These are phyloP conservation scores for Dascyllus trimaculatus DNA, from an alignment of 2,113 vertebrate genomes.

Conservation along the genomic window DNA sequence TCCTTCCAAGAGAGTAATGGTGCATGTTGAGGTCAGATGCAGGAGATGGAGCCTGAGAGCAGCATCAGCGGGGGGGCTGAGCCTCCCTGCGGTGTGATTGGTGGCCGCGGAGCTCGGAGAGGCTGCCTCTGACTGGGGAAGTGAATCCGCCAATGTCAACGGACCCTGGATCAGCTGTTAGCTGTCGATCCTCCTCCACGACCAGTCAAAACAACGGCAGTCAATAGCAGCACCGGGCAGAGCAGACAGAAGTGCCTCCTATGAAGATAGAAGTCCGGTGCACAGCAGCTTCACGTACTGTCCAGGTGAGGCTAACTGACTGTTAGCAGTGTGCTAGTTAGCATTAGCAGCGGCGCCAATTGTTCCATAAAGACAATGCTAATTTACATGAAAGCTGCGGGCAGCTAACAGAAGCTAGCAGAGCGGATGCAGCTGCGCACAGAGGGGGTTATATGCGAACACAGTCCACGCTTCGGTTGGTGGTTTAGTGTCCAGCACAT, in stretches of 20 bases:
- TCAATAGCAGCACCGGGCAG: background rate
- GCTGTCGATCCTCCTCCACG: constrained; percentile 25
- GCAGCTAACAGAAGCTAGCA: constrained; percentile 27
- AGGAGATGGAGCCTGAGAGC: constrained; percentile 19
- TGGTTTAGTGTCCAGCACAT: background rate
- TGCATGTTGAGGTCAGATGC: background rate
- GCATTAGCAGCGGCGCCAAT: constrained; percentile 12
- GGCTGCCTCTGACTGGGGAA: constrained; percentile 46
- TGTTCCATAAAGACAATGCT: background rate
- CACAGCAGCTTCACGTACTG: constrained; percentile 24
- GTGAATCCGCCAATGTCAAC: constrained; percentile 73
- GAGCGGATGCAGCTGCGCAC: no score
- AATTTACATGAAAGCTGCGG: background rate
- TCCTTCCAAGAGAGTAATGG: background rate
- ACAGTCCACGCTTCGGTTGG: background rate
- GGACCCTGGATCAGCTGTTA: constrained; percentile 67
- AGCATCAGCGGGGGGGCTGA: background rate
- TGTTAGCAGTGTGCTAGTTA: background rate
- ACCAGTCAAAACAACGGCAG: constrained; percentile 27
- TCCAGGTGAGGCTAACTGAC: constrained; percentile 58
- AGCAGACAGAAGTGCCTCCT: constrained; percentile 8
- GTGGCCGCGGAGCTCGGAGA: constrained; percentile 13
- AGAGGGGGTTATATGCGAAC: background rate
- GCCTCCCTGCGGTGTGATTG: constrained; percentile 63
- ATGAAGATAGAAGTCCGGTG: constrained; percentile 25